A percentile compares a stretch with the other conserved stretches of the same genome.
Evolutionary conservation across 2,113 vertebrate species (phyloP).

Genomic region (Tupaia chinensis): DNA sequence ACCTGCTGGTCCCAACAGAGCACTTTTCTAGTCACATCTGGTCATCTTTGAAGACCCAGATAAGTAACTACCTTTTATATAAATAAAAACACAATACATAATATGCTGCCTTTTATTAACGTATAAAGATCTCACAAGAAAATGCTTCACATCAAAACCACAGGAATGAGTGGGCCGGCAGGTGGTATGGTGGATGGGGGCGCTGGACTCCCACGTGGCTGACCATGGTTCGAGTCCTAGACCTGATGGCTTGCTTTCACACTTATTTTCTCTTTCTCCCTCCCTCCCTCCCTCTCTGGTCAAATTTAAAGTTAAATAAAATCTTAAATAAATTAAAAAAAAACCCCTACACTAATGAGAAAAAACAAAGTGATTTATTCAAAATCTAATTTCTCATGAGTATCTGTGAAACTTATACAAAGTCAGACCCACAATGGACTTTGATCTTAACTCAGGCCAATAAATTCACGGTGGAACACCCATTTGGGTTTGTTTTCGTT

Average conservation of each 20-base stretch:
- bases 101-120: slow-evolving; percentile 40
- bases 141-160: slow-evolving; percentile 26
- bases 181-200: too few species aligned
- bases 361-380: slow-evolving; percentile 19
- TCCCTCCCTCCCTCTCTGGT: too few species aligned
- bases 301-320: too few species aligned
- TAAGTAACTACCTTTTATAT: slow-evolving; percentile 37
- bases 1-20: neutral
- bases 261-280: too few species aligned
- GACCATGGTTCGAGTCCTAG: too few species aligned
- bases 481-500: neutral
- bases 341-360: neutral
- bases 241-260: too few species aligned
- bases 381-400: slow-evolving; percentile 59
- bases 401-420: neutral
- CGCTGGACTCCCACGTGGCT: too few species aligned
- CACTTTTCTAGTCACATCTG: slow-evolving; percentile 16
- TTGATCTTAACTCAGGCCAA: slow-evolving; percentile 40
- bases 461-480: slow-evolving; percentile 1
- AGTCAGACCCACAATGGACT: slow-evolving; percentile 43
- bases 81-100: slow-evolving; percentile 16
- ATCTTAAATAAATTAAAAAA: too few species aligned
- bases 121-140: neutral
- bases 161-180: too few species aligned
- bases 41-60: neutral